phyloP scores from a whole-genome alignment of 2,888 invertebrate genomes.

The Eledona agricola region DNA sequence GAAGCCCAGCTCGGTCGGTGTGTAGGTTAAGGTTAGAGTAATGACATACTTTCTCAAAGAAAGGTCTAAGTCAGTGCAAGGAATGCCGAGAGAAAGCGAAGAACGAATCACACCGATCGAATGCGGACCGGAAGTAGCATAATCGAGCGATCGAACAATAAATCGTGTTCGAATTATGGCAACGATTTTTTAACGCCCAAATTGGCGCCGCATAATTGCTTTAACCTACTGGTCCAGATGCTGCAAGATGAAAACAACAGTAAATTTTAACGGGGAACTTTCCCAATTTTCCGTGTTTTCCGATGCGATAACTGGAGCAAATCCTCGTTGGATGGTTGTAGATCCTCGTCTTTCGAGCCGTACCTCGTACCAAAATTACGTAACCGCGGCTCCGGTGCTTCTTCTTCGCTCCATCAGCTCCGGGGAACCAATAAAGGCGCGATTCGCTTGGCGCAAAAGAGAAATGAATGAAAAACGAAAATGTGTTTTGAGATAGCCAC shows the following conservation, averaged over 20 bases:
- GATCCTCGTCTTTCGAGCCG: too few species aligned
- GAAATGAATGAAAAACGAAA: conserved; percentile 42
- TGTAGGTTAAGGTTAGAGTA: conserved; percentile 61
- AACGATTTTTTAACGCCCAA: too few species aligned
- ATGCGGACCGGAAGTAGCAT: conserved; percentile 37
- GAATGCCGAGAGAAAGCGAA: conserved; percentile 60
- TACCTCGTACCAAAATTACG: conserved; percentile 4
- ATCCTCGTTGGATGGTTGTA: too few species aligned
- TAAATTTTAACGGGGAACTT: conserved; percentile 29
- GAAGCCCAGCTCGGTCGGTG: conserved; percentile 13
- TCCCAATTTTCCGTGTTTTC: conserved; percentile 28
- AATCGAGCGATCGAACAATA: conserved; percentile 22
- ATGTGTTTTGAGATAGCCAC: conserved; percentile 49
- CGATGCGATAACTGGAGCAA: too few species aligned
- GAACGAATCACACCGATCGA: conserved; percentile 44
- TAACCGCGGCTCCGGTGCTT: too few species aligned
- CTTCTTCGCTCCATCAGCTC: too few species aligned
- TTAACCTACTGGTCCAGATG: conserved; percentile 37
- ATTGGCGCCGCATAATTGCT: conserved; percentile 19
- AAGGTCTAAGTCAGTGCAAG: conserved; percentile 61
- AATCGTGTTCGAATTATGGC: conserved; percentile 20
- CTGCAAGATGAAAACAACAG: conserved; percentile 32
- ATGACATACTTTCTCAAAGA: conserved; percentile 62
- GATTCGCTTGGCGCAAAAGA: conserved; percentile 26
- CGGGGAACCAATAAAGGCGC: conserved; percentile 12